Evolutionary conservation across 2,888 invertebrate genomes (phyloP).

Genomic region (Nymphalis polychloros): DNA sequence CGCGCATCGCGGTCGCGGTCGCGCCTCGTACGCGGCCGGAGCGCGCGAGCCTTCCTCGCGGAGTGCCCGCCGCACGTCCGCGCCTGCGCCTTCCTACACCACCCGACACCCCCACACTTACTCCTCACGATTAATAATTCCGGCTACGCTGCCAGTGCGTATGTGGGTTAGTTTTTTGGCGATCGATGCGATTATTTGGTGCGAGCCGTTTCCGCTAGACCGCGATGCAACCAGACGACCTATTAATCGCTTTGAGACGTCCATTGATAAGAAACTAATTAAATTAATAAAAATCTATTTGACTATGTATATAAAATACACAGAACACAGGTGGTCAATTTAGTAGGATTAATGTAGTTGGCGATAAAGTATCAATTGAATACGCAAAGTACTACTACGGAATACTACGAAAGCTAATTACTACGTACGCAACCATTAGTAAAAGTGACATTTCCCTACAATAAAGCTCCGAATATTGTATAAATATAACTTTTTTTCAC

Average conservation of each 20-base stretch:
- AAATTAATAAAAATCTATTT: background rate
- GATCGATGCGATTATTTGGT: constrained; percentile 79
- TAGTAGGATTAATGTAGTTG: constrained; percentile 5
- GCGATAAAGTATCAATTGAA: constrained; percentile 1
- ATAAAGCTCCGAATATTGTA: too few species aligned
- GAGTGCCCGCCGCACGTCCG: constrained; percentile 70
- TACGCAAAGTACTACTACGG: background rate
- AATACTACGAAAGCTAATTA: background rate
- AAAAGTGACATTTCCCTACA: too few species aligned
- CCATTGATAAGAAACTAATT: constrained; percentile 18
- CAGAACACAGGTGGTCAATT: constrained; percentile 6
- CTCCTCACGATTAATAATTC: constrained; percentile 80
- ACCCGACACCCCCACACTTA: constrained; percentile 67
- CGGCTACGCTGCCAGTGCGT: constrained; percentile 81
- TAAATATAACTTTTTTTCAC: too few species aligned
- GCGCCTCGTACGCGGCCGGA: constrained; percentile 70
- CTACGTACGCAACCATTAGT: too few species aligned
- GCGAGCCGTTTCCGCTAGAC: constrained; percentile 66
- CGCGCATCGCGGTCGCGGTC: constrained; percentile 73
- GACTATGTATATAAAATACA: constrained; percentile 2
- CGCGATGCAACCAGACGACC: constrained; percentile 70
- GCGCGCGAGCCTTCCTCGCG: constrained; percentile 78
- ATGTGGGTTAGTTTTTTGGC: constrained; percentile 82
- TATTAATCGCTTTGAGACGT: constrained; percentile 50
- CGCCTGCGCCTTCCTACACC: constrained; percentile 60